Evolutionary conservation across 2,113 vertebrate species (phyloP).

Genomic region (Labeo rohita): DNA sequence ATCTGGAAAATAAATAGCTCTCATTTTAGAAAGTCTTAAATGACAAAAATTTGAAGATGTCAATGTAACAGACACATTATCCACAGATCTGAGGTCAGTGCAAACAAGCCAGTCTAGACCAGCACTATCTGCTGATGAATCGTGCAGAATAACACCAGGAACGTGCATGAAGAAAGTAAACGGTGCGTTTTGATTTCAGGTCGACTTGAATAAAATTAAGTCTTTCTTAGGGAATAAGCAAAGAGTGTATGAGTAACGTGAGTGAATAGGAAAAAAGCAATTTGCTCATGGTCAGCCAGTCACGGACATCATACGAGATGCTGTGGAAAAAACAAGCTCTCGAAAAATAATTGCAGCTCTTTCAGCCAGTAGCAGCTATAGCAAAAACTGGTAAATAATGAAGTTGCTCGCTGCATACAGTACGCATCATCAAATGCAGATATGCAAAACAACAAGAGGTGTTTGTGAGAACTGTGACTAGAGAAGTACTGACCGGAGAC

Average conservation of each 20-base stretch:
- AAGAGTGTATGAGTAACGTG: not conserved
- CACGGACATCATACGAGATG: not conserved
- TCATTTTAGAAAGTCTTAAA: not conserved
- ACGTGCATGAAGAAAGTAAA: not conserved
- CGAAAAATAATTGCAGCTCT: not conserved
- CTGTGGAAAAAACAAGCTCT: not conserved
- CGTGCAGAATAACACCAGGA: not conserved
- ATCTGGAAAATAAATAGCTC: constrained; percentile 77
- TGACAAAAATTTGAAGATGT: not conserved
- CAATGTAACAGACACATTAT: not conserved
- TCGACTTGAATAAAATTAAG: not conserved
- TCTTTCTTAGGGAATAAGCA: not conserved
- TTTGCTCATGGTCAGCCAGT: not conserved
- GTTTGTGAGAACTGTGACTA: constrained; percentile 28
- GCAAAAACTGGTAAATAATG: not conserved
- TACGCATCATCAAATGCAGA: constrained; percentile 37
- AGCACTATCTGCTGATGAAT: not conserved
- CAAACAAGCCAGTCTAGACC: not conserved
- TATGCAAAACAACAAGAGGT: constrained; percentile 13
- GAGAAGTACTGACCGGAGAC: constrained; percentile 91
- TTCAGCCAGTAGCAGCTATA: constrained; percentile 5
- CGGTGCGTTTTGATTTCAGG: too few relatives aligned
- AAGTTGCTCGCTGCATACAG: not conserved
- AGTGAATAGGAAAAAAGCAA: not conserved
- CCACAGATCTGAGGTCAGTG: constrained; percentile 11